Conservation (phyloP, 2,113 vertebrate species). For the Prunella fulvescens region DNA sequence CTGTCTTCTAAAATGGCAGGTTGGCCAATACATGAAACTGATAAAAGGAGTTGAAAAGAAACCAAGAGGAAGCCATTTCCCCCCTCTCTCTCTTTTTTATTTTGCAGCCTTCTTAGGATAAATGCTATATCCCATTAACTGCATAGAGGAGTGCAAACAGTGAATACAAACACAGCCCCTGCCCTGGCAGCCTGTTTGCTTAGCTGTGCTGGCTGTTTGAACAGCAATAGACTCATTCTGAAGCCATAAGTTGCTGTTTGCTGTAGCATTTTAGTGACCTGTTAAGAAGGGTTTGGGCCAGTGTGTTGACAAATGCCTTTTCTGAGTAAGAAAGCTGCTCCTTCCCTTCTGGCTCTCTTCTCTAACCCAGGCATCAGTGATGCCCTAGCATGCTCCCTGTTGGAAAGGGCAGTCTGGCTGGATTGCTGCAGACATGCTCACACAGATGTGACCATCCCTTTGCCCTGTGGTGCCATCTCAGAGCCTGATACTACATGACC, state of each 20-base stretch:
- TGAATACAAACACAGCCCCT: constrained; percentile 10
- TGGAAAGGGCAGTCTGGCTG: background rate
- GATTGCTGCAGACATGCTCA: background rate
- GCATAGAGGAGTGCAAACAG: constrained; percentile 6
- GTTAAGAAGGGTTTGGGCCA: constrained; percentile 20
- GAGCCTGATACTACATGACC: background rate
- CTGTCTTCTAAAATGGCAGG: background rate
- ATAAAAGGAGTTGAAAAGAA: background rate
- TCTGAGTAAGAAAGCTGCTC: background rate
- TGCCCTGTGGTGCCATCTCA: background rate
- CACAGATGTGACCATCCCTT: background rate
- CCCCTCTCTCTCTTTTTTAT: background rate
- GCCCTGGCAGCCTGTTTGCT: constrained; percentile 28
- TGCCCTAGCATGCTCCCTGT: background rate
- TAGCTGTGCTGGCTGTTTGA: constrained; percentile 55
- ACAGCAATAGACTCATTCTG: constrained; percentile 20
- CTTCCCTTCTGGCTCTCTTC: background rate
- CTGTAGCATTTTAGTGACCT: constrained; percentile 23
- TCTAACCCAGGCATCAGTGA: background rate
- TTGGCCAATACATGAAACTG: background rate
- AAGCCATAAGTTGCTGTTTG: constrained; percentile 30
- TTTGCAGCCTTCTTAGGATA: background rate
- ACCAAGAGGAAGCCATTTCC: background rate
- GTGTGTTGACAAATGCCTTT: constrained; percentile 23
- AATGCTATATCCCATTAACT: constrained; percentile 10